These are phyloP conservation scores for Ctena decussata DNA, from an alignment of 2,888 invertebrate species.

Conservation along the genomic window DNA sequence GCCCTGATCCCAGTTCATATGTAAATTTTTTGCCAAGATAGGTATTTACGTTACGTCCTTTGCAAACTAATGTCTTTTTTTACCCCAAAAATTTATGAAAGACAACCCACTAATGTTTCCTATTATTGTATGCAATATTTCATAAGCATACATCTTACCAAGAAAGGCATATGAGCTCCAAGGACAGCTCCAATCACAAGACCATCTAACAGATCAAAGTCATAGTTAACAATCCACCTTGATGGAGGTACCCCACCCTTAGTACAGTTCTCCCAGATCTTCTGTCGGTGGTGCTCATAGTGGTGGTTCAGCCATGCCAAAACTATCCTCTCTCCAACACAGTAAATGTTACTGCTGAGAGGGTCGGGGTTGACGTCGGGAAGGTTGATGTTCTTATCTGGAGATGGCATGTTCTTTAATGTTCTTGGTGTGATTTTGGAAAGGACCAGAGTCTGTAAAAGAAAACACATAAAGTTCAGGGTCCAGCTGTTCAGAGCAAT, in stretches of 20 bases:
- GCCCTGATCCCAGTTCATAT: too few relatives aligned
- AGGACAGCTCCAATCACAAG: constrained; percentile 85
- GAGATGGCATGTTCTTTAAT: constrained; percentile 78
- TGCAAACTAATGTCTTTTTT: too few relatives aligned
- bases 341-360: constrained; percentile 86
- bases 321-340: constrained; percentile 85
- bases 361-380: constrained; percentile 85
- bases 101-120: too few relatives aligned
- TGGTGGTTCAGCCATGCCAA: constrained; percentile 86
- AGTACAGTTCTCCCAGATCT: constrained; percentile 82
- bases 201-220: constrained; percentile 87
- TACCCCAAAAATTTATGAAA: too few relatives aligned
- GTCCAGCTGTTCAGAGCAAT: too few relatives aligned
- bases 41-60: too few relatives aligned
- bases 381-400: constrained; percentile 76
- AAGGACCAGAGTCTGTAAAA: constrained; percentile 81
- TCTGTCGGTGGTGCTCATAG: constrained; percentile 85
- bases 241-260: constrained; percentile 85
- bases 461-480: too few relatives aligned
- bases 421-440: constrained; percentile 84
- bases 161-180: constrained; percentile 86
- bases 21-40: too few relatives aligned
- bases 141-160: constrained; percentile 79
- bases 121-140: too few relatives aligned
- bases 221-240: constrained; percentile 87